Evolutionary conservation across 92 coral and sea anemone genomes (phyloP).

Genomic region (Parazoanthus darwini): DNA sequence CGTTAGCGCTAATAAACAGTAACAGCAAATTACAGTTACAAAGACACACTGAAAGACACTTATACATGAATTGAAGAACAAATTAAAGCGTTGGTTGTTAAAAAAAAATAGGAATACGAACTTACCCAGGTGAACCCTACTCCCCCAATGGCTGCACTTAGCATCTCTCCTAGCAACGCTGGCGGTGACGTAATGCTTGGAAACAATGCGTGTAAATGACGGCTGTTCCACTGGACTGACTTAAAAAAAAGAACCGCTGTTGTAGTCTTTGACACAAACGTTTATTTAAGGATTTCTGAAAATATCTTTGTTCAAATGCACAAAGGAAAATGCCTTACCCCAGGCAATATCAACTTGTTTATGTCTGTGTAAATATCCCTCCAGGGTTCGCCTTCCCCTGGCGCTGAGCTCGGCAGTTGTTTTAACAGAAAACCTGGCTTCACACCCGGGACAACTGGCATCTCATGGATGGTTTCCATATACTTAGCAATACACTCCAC

Average conservation of each 20-base stretch:
- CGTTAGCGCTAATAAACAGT: too few species aligned
- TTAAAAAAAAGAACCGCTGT: not conserved
- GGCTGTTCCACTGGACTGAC: conserved; percentile 49
- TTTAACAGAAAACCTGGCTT: conserved; percentile 59
- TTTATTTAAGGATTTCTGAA: too few species aligned
- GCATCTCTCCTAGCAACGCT: conserved; percentile 50
- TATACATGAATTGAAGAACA: too few species aligned
- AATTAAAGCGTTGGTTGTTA: too few species aligned
- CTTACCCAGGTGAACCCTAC: conserved; percentile 55
- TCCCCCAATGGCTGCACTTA: conserved; percentile 41
- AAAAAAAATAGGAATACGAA: not conserved
- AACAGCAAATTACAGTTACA: too few species aligned
- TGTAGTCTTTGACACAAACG: too few species aligned
- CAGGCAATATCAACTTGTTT: conserved; percentile 51
- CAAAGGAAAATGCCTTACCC: conserved; percentile 53
- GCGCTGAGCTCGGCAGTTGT: conserved; percentile 49
- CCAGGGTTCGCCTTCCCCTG: conserved; percentile 49
- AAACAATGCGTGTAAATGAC: conserved; percentile 45
- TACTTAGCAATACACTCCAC: conserved; percentile 57
- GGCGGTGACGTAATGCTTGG: conserved; percentile 31
- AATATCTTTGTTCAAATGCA: not conserved
- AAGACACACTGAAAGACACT: too few species aligned
- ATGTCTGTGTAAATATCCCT: conserved; percentile 45
- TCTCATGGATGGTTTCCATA: conserved; percentile 42
- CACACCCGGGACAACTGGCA: conserved; percentile 58